Base-by-base conservation (phyloP, 92 coral and sea anemone genomes). In the Palythoa heliodiscus region DNA sequence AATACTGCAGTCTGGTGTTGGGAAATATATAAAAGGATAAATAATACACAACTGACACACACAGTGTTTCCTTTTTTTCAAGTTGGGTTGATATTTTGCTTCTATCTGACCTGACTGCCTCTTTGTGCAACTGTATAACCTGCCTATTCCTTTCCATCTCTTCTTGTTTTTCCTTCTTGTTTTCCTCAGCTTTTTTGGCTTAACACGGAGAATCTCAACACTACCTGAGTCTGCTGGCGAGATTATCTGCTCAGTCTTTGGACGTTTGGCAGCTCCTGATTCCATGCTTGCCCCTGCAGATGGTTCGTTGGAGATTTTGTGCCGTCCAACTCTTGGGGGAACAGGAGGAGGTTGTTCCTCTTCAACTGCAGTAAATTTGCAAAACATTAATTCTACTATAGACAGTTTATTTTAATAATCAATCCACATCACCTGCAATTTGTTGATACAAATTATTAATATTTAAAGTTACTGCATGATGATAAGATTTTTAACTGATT, bases 291-390 rank as follows among this genome's bases (percentile, higher is more conserved):
- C 73, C 87, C 86, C 85, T 6, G 79, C 22, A 10, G 57, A 63
- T n/a, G 89, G 84, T 37, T 86, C 90, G 72, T 75, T 78, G 22
- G 84, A 12, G 37, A 80, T 54, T 80, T 66, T 66, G 83, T 76
- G 75, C 50, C 83, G 70, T 39, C 84, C 91, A 66, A 87, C 90
- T 17, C 91, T 93, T 37, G 93, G 93, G 17, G 95, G 93, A 61
- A 91, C 71, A 1, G 98, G 95, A 13, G 98, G 98, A 0, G 92
- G 92, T 54, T 93, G 92, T 68, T 87, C 93, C 11, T 90, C 92
- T 76, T 88, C 87, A 3, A 71, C 82, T 14, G 24, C 89, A 7
- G 11, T 10, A 69, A 69, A 76, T 50, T 48, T 70, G 20, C 64
- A 64, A 19, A 64, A 25, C 25, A 29, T 16, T 24, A 25, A 69